Conservation (phyloP, 2,888 invertebrate species). For the Tetramorium bicarinatum region DNA sequence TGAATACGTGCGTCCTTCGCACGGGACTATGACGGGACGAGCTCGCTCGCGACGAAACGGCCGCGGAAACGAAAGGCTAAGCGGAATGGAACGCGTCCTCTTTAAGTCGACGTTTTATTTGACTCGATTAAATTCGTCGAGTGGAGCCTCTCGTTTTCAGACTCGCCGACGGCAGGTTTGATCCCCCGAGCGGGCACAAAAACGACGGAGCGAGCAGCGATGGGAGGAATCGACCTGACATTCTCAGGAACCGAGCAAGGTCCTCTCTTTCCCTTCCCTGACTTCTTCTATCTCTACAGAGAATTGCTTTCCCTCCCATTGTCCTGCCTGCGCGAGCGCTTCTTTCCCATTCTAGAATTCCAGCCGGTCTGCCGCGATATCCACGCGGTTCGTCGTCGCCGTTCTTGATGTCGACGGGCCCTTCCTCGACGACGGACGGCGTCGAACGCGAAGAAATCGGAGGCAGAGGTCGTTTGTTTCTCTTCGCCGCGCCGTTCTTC, state of each 20-base stretch:
- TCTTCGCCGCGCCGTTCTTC: neutral
- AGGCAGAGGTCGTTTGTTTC: slow-evolving; percentile 9
- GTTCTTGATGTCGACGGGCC: slow-evolving; percentile 15
- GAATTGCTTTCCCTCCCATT: slow-evolving; percentile 57
- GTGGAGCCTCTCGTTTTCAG: slow-evolving; percentile 43
- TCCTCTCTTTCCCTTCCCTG: slow-evolving; percentile 23
- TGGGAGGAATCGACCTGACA: slow-evolving; percentile 72
- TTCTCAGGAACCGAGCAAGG: slow-evolving; percentile 67
- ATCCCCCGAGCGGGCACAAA: slow-evolving; percentile 65
- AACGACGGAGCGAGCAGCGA: slow-evolving; percentile 56
- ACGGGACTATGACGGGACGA: slow-evolving; percentile 44
- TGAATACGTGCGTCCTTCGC: neutral
- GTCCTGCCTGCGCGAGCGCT: slow-evolving; percentile 37
- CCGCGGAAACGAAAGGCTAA: slow-evolving; percentile 23
- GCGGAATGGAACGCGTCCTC: slow-evolving; percentile 19
- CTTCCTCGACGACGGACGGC: slow-evolving; percentile 13
- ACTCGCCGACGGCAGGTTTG: slow-evolving; percentile 64
- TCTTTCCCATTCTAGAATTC: slow-evolving; percentile 53
- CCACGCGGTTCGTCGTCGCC: slow-evolving; percentile 30
- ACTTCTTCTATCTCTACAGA: slow-evolving; percentile 23
- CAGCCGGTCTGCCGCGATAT: slow-evolving; percentile 36
- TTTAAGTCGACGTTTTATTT: slow-evolving; percentile 53
- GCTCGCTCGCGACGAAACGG: slow-evolving; percentile 28
- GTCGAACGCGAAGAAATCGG: slow-evolving; percentile 42
- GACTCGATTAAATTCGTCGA: slow-evolving; percentile 76